Conservation (phyloP, 2,113 vertebrate genomes). For the Isurus oxyrinchus region DNA sequence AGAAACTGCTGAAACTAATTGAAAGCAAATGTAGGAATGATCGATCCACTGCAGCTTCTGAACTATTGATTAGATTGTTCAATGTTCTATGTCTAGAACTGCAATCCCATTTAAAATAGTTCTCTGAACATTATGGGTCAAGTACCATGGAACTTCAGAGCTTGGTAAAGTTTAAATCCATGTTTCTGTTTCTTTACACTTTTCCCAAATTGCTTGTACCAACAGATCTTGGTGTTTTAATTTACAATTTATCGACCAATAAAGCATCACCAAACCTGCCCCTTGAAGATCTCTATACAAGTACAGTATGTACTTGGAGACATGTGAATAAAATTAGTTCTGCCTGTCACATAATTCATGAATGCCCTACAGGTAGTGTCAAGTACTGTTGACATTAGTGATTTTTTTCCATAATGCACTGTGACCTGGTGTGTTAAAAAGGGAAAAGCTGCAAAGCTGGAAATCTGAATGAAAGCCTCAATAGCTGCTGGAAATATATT, state of each 20-base stretch:
- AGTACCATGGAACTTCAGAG: not conserved
- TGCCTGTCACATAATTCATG: not conserved
- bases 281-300: not conserved
- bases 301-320: not conserved
- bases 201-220: not conserved
- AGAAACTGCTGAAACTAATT: not conserved
- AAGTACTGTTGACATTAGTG: not conserved
- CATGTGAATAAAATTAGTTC: not conserved
- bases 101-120: not conserved
- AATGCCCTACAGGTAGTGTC: not conserved
- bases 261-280: not conserved
- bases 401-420: not conserved
- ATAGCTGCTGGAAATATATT: not conserved
- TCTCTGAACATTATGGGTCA: not conserved
- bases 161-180: not conserved
- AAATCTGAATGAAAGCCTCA: not conserved
- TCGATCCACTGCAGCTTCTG: not conserved
- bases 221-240: not conserved
- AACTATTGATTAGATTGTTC: not conserved
- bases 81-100: not conserved
- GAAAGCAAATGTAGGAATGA: not conserved
- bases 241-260: not conserved
- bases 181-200: not conserved
- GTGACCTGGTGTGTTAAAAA: conserved; percentile 6
- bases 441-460: not conserved